A percentile compares a stretch with the other conserved stretches of the same genome.
Conservation (phyloP, 2,797 vertebrate species). For the Sciurus carolinensis region DNA sequence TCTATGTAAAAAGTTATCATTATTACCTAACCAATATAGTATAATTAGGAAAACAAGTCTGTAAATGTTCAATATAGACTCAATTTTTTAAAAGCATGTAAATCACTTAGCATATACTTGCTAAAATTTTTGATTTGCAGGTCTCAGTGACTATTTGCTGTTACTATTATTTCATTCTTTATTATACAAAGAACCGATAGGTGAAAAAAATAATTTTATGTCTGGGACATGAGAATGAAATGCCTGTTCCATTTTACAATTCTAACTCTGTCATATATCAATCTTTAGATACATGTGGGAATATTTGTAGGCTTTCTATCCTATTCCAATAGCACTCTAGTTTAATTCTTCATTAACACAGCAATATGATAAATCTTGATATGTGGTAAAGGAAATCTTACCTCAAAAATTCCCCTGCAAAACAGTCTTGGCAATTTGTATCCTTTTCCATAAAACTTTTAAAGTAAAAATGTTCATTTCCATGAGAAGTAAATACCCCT, state of each 20-base stretch:
- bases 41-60: background rate
- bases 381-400: background rate
- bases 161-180: constrained; percentile 6
- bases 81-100: background rate
- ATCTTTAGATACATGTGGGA: background rate
- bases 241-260: background rate
- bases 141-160: background rate
- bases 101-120: background rate
- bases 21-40: background rate
- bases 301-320: background rate
- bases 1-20: background rate
- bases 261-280: background rate
- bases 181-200: background rate
- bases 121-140: constrained; percentile 20
- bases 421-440: background rate
- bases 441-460: background rate
- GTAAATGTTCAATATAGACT: background rate
- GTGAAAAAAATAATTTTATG: constrained; percentile 52
- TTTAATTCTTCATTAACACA: constrained; percentile 34
- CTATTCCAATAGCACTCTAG: background rate
- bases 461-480: constrained; percentile 20
- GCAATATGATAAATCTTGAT: background rate
- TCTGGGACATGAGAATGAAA: constrained; percentile 35
- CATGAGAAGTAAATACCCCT: background rate
- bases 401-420: background rate